phyloP scores from a whole-genome alignment of 2,888 invertebrate genomes.

The Calameuta idolon region DNA sequence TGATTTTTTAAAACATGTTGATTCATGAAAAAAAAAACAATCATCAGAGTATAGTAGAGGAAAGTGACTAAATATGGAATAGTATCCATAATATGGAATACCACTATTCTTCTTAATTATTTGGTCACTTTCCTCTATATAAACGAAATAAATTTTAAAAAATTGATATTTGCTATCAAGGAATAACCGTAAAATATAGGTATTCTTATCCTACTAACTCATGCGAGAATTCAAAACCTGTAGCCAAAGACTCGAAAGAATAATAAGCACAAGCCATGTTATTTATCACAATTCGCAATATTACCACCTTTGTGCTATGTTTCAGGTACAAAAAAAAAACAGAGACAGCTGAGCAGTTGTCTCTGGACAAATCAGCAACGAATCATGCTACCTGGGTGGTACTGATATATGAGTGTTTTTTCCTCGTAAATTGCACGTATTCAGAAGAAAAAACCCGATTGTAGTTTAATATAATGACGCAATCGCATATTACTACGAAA shows the following conservation, averaged over 20 bases:
- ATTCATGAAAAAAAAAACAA: not conserved
- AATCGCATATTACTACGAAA: not conserved
- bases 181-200: not conserved
- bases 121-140: no score
- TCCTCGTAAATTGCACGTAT: not conserved
- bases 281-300: not conserved
- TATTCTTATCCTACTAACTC: not conserved
- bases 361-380: slow-evolving; percentile 43
- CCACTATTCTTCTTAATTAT: no score
- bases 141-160: not conserved
- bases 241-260: not conserved
- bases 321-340: not conserved
- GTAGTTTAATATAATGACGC: not conserved
- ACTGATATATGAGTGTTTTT: not conserved
- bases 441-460: not conserved
- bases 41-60: not conserved
- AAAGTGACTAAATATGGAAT: no score
- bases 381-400: slow-evolving; percentile 54
- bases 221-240: not conserved
- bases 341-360: not conserved
- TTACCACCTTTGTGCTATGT: not conserved
- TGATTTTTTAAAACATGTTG: not conserved
- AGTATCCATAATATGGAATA: no score
- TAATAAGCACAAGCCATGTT: not conserved
- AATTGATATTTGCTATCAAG: not conserved